Evolutionary conservation across 1,140 invertebrate genomes (phyloP), one percentile per base, ranked within the genome.

Genomic region (Aphidius gifuensis): DNA sequence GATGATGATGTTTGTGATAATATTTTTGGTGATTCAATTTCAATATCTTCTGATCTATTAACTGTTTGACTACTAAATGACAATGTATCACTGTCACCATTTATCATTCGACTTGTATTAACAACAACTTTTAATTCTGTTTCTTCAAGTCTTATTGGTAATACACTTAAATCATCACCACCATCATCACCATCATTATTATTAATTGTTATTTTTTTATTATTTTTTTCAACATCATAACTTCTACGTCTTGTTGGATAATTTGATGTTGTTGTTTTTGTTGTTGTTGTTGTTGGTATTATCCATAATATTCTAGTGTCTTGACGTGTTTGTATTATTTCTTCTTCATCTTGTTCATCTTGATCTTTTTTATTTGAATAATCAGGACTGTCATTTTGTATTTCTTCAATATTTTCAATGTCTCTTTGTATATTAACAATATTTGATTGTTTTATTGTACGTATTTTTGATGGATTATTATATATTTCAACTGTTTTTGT

Each of bases 161-260:
- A 58, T 32, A 77, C 78, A n/a, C 74, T 74, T 38, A 78, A 66
- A 62, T 71, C 67, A 46, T 75, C 70, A 21, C 71, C 66, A 9
- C 69, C 68, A 39, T 49, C 16, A 60, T 56, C 69, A n/a, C 39
- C 23, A 32, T 32, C 23, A 32, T 32, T 4, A 32, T 32, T 32
- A 32, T 32, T 53, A 61, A 58, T 59, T 67, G n/a, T 49, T 63
- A 7, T 4, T 65, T 60, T 48, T 53, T 67, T 64, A 62, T 6
- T 71, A 62, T 44, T 53, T 70, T 66, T 32, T 74, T 74, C 6
- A 65, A 54, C 60, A 5, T 23, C 42, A 42, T 40, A 5, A 9
- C 39, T 55, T 43, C 39, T 40, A 6, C 43, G 7, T 44, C 4
- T 44, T 44, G 7, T 44, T 44, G 1, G 7, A 44, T 11, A 1